phyloP scores from a whole-genome alignment of 2,888 invertebrate species.

The Platerodrilus igneus region DNA sequence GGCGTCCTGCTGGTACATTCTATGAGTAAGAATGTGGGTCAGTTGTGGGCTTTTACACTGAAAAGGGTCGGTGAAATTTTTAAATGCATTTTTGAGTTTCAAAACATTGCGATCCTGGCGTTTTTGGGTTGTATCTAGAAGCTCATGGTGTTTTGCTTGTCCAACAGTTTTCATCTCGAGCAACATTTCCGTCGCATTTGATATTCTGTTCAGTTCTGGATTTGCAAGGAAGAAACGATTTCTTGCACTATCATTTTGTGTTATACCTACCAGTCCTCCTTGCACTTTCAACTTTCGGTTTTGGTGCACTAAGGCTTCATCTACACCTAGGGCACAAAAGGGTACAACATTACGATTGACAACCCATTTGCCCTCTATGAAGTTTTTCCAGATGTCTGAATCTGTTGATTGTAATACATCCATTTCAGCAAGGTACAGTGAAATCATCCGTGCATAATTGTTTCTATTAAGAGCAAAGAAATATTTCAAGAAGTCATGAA shows the following conservation, averaged over 20 bases:
- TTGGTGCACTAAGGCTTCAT: constrained; percentile 5
- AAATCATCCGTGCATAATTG: constrained; percentile 2
- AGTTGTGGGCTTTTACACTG: constrained; percentile 2
- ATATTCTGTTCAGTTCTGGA: constrained; percentile 5
- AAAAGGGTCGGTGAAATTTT: constrained; percentile 1
- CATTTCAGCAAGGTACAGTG: constrained; percentile 3
- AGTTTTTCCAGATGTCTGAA: constrained; percentile 4
- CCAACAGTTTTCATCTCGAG: constrained; percentile 4
- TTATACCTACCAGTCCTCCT: constrained; percentile 5
- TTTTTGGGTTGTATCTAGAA: constrained; percentile 6
- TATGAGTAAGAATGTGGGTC: constrained; percentile 6
- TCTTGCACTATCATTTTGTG: constrained; percentile 7
- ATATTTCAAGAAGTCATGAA: constrained; percentile 4
- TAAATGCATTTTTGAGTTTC: constrained; percentile 3
- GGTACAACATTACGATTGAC: constrained; percentile 5
- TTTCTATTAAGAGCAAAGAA: constrained; percentile 2
- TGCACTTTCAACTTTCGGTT: constrained; percentile 6
- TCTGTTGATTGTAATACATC: constrained; percentile 6
- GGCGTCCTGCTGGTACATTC: constrained; percentile 4
- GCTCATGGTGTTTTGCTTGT: constrained; percentile 2
- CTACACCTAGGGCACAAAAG: constrained; percentile 6
- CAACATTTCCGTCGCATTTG: constrained; percentile 5
- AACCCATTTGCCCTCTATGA: constrained; percentile 7
- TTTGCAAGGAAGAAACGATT: constrained; percentile 7
- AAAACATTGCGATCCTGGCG: constrained; percentile 6